Evolutionary conservation across 2,113 vertebrate genomes (phyloP).

Genomic region (Atractosteus spatula): DNA sequence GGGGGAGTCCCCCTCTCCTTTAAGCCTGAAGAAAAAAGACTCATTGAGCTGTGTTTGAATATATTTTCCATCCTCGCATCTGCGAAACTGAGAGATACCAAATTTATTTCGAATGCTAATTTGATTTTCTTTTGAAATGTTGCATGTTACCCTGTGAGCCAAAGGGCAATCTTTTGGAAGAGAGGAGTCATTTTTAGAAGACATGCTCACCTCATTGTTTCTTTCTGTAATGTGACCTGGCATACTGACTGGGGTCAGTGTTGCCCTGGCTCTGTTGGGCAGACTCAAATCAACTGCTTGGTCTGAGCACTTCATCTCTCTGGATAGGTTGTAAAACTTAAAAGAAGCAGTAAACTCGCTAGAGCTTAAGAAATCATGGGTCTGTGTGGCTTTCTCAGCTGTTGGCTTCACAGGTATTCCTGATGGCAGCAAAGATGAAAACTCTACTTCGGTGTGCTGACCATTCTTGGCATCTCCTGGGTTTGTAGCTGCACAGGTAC

Average conservation of each 20-base stretch:
- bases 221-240: not conserved
- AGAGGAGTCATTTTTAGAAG: not conserved
- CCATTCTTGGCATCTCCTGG: not conserved
- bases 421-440: not conserved
- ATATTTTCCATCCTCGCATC: conserved; percentile 22
- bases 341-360: conserved; percentile 40
- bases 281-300: conserved; percentile 61
- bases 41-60: conserved; percentile 68
- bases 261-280: conserved; percentile 41
- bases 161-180: conserved; percentile 1
- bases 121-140: conserved; percentile 47
- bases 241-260: not conserved
- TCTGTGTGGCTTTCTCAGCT: conserved; percentile 57
- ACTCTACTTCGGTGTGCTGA: not conserved
- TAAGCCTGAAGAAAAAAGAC: conserved; percentile 69
- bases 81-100: conserved; percentile 45
- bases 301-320: not conserved
- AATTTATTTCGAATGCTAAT: conserved; percentile 24
- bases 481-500: not conserved
- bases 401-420: not conserved
- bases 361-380: conserved; percentile 63
- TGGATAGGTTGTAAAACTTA: conserved; percentile 32
- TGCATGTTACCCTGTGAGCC: conserved; percentile 33
- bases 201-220: not conserved
- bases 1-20: conserved; percentile 48